Percentiles rank a stretch among this genome's conserved stretches.
These are phyloP conservation scores for Epicampocera succincta DNA, from an alignment of 2,888 invertebrate genomes.

Conservation along the genomic window DNA sequence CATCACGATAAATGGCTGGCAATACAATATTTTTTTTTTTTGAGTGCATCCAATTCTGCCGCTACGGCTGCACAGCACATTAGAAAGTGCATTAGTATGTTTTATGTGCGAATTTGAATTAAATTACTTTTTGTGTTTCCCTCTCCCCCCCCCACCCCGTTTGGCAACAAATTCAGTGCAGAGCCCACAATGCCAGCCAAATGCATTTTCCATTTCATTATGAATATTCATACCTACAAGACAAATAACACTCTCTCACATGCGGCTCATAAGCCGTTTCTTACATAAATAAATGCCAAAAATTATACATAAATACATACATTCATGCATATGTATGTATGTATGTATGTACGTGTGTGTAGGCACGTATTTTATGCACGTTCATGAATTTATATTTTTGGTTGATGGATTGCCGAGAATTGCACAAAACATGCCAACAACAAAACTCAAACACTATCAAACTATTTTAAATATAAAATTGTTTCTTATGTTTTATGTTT, in stretches of 20 bases:
- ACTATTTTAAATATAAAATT: slow-evolving; percentile 38
- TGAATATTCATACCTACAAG: slow-evolving; percentile 32
- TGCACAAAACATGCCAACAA: slow-evolving; percentile 21
- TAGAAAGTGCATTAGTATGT: slow-evolving; percentile 28
- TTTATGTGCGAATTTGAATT: slow-evolving; percentile 22
- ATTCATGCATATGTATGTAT: not conserved
- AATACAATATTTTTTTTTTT: too few relatives aligned
- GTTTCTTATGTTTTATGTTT: slow-evolving; percentile 38
- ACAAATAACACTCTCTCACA: not conserved
- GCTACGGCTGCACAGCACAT: not conserved
- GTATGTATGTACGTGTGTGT: not conserved
- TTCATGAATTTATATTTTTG: slow-evolving; percentile 25
- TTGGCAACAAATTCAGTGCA: not conserved
- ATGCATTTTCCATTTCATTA: slow-evolving; percentile 46
- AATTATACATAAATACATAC: too few relatives aligned
- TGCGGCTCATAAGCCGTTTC: too few relatives aligned
- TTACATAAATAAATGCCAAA: too few relatives aligned
- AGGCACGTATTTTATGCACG: not conserved
- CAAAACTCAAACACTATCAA: slow-evolving; percentile 14
- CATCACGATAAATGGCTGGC: not conserved
- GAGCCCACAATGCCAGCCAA: not conserved
- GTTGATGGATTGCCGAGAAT: slow-evolving; percentile 40
- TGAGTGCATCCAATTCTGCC: not conserved
- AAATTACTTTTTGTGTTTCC: slow-evolving; percentile 13
- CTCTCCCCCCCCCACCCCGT: not conserved